Conservation (phyloP, 2,888 invertebrate species). For the Aromia moschata region DNA sequence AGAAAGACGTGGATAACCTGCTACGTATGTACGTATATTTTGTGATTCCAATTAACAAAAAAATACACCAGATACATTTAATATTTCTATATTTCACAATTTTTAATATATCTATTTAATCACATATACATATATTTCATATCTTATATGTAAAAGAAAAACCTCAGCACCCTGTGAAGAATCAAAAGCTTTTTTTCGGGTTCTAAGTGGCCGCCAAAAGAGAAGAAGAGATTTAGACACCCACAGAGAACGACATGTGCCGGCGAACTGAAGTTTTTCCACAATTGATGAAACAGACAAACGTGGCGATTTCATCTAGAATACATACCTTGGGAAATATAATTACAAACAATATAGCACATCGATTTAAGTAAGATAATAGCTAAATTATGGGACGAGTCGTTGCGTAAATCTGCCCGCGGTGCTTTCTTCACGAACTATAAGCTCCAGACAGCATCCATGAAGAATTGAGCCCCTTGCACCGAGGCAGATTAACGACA, state of each 20-base stretch:
- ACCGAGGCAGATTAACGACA: slow-evolving; percentile 63
- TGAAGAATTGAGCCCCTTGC: slow-evolving; percentile 69
- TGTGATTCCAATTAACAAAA: slow-evolving; percentile 3
- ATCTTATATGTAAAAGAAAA: slow-evolving; percentile 42
- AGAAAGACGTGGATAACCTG: too few relatives aligned
- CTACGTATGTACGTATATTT: too few relatives aligned
- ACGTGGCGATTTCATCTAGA: slow-evolving; percentile 44
- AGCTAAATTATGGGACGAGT: slow-evolving; percentile 48
- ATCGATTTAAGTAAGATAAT: slow-evolving; percentile 59
- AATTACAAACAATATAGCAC: slow-evolving; percentile 60
- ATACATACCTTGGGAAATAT: slow-evolving; percentile 55
- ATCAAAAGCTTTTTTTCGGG: slow-evolving; percentile 16
- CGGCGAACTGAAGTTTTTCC: slow-evolving; percentile 36
- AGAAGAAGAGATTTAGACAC: slow-evolving; percentile 15
- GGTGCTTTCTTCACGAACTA: slow-evolving; percentile 45
- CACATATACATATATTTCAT: slow-evolving; percentile 60
- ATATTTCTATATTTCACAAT: slow-evolving; percentile 62
- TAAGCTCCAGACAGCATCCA: slow-evolving; percentile 64
- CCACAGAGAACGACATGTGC: slow-evolving; percentile 19
- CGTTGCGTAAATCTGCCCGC: slow-evolving; percentile 50
- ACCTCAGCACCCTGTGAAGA: slow-evolving; percentile 33
- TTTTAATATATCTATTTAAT: slow-evolving; percentile 60
- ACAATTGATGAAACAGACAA: slow-evolving; percentile 47
- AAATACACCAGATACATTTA: slow-evolving; percentile 50
- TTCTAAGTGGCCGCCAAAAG: slow-evolving; percentile 27